phyloP scores from a whole-genome alignment of 1,140 invertebrate genomes.

The Hermetia illucens region DNA sequence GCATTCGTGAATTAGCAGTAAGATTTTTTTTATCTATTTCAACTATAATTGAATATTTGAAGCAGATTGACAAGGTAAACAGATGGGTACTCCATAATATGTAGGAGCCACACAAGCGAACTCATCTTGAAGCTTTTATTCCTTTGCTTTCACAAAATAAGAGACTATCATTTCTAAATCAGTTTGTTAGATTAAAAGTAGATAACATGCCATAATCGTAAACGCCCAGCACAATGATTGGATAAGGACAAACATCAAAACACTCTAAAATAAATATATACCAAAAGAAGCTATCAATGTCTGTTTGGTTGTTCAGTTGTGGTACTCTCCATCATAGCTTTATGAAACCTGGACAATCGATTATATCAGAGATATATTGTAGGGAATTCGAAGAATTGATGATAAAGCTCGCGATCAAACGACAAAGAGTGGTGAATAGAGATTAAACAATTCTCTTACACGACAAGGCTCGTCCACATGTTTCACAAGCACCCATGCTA shows the following conservation, averaged over 20 bases:
- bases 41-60: neutral
- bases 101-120: neutral
- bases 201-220: neutral
- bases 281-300: neutral
- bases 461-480: no score
- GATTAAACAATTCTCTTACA: neutral
- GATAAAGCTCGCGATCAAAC: neutral
- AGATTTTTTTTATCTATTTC: no score
- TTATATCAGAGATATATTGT: slow-evolving; percentile 5
- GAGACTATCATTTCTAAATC: no score
- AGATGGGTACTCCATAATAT: neutral
- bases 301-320: neutral
- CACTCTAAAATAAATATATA: neutral
- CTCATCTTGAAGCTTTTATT: neutral
- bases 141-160: neutral
- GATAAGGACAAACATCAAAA: neutral
- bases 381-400: slow-evolving; percentile 2
- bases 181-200: no score
- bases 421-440: neutral
- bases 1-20: neutral
- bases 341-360: slow-evolving; percentile 5
- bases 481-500: no score
- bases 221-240: neutral
- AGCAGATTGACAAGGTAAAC: neutral
- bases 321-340: neutral